These are phyloP conservation scores for Hassar affinis DNA, from an alignment of 2,113 vertebrate species.

Conservation along the genomic window DNA sequence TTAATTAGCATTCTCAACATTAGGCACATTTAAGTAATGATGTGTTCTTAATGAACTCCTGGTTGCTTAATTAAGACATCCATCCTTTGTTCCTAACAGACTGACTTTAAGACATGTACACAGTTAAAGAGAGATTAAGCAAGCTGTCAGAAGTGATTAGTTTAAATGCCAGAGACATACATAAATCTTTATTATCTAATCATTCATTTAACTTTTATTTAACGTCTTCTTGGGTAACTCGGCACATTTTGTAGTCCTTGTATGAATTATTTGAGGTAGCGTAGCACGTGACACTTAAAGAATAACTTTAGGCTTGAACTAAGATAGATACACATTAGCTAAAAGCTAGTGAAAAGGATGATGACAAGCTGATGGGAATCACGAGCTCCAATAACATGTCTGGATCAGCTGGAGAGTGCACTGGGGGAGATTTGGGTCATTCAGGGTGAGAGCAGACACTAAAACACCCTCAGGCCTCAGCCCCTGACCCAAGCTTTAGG, in stretches of 20 bases:
- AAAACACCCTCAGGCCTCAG: constrained; percentile 59
- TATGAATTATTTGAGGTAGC: neutral
- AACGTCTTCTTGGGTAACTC: neutral
- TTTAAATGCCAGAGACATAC: neutral
- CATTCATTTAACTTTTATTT: neutral
- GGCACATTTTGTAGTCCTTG: too few relatives aligned
- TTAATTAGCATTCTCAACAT: constrained; percentile 49
- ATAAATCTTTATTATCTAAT: neutral
- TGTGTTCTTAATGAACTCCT: constrained; percentile 39
- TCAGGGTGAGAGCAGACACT: constrained; percentile 57
- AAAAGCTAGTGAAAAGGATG: constrained; percentile 13
- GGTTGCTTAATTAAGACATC: constrained; percentile 39
- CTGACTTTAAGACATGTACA: constrained; percentile 26
- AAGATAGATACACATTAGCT: neutral
- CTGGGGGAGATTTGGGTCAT: constrained; percentile 34
- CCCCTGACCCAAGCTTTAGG: constrained; percentile 63
- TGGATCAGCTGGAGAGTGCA: constrained; percentile 47
- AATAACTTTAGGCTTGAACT: neutral
- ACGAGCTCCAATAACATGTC: constrained; percentile 56
- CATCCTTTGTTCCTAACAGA: constrained; percentile 31
- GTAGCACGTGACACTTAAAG: neutral
- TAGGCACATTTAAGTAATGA: constrained; percentile 36
- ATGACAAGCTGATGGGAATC: constrained; percentile 14
- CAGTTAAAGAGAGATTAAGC: neutral
- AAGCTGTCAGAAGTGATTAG: constrained; percentile 5